phyloP scores from a whole-genome alignment of 1,140 invertebrate species.

The Drosophila repletoides region DNA sequence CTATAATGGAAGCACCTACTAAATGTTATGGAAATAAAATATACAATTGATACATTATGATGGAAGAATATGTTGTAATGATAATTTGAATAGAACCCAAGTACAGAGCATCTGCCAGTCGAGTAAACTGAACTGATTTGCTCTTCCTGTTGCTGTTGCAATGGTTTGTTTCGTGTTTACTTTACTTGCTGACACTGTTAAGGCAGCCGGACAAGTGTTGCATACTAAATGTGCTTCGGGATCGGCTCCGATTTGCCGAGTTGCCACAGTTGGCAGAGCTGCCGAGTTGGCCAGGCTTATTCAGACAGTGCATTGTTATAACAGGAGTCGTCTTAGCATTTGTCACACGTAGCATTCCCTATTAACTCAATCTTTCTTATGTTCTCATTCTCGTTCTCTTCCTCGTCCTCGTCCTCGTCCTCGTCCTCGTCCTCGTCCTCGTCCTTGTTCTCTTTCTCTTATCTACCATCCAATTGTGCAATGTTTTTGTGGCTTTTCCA shows the following conservation, averaged over 20 bases:
- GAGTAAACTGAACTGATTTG: too few species aligned
- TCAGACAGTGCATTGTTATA: conserved; percentile 9
- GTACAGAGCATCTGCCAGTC: too few species aligned
- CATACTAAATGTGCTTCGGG: conserved; percentile 56
- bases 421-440: not conserved
- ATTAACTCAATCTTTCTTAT: conserved; percentile 39
- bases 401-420: too few species aligned
- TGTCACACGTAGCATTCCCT: conserved; percentile 57
- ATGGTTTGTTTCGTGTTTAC: conserved; percentile 4
- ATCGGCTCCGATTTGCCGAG: not conserved
- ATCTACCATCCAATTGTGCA: conserved; percentile 41
- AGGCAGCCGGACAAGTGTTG: conserved; percentile 62
- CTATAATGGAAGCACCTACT: too few species aligned
- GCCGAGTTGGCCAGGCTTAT: not conserved
- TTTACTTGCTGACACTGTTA: conserved; percentile 45
- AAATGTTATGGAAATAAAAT: too few species aligned
- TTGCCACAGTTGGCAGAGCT: not conserved
- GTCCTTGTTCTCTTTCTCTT: not conserved
- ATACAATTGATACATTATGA: too few species aligned
- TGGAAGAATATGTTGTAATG: too few species aligned
- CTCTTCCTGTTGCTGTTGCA: not conserved
- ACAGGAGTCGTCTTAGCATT: conserved; percentile 32
- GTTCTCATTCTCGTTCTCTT: not conserved
- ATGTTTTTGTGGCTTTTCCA: conserved; percentile 39
- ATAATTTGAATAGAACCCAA: too few species aligned